Base-by-base conservation (phyloP, 2,797 vertebrate species). In the Kryptolebias ocellatus region DNA sequence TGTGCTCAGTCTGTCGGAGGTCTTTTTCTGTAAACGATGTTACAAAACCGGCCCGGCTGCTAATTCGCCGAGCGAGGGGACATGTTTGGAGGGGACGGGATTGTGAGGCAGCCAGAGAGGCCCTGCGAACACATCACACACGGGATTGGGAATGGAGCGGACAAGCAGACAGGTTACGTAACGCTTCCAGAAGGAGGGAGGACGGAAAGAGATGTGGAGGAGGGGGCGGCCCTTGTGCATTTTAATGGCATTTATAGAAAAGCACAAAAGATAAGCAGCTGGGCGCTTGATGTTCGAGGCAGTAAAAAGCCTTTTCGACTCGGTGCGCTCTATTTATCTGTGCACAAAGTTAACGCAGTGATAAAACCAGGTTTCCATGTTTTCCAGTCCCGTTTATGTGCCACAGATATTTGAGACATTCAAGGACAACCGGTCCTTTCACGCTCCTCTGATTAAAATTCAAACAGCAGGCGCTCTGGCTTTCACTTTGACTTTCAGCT, bases 131-230 rank as follows among this genome's bases (percentile, higher is more conserved):
- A 80, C 82, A 87, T 91, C 91, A 89, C 80, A 67, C 74, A 72
- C 67, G 82, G 85, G 85, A 90, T 89, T 93, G 86, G 77, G 92
- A 93, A 91, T 85, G 80, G 90, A 88, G 90, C 51, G 75, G 90
- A 92, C 90, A 91, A 86, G 85, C 87, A 81, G 86, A 86, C 85
- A 76, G 20, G 78, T 94, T 94, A 92, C 79, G 77, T 89, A 93
- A 94, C 67, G 56, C 59, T 83, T 82, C 66, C 87, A 83, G 71
- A 77, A 84, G 78, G 88, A 88, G 74, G 77, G 67, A 86, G 64
- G 54, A 68, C 28, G 57, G 79, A 83, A 74, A 77, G 74, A 68
- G 75, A 71, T 64, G 74, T 69, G 70, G 9, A 65, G 65, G 67
- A 56, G 51, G 54, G 58, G 60, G 9, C 44, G 60, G 78, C 81